Percentiles rank a stretch among this genome's conserved stretches.
These are phyloP conservation scores for Sakesphorus luctuosus DNA, from an alignment of 2,113 vertebrate genomes.

Conservation along the genomic window DNA sequence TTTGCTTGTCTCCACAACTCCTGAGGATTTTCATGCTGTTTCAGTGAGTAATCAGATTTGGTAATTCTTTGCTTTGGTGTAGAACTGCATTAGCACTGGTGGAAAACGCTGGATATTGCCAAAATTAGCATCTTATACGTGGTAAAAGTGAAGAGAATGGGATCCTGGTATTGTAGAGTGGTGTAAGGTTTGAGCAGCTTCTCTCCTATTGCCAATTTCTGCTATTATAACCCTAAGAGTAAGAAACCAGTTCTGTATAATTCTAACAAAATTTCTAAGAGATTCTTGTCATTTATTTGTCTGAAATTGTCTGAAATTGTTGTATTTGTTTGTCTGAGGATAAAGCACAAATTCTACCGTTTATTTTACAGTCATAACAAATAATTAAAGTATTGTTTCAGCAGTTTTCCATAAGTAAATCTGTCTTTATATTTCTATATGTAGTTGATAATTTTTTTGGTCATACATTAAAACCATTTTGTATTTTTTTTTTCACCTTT, in stretches of 20 bases:
- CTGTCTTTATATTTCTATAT: background rate
- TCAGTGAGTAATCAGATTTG: background rate
- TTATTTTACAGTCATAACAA: background rate
- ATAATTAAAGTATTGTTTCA: background rate
- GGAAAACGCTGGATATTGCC: background rate
- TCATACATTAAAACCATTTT: background rate
- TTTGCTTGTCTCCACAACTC: background rate
- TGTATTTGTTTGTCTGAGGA: background rate
- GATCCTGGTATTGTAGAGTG: fast-evolving
- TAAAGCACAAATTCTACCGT: background rate
- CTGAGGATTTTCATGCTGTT: background rate
- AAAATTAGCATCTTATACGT: fast-evolving
- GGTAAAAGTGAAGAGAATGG: fast-evolving
- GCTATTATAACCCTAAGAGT: background rate
- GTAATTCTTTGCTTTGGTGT: background rate
- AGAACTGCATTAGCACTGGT: background rate
- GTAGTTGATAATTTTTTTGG: background rate
- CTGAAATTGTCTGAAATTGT: no score
- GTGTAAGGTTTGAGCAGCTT: background rate
- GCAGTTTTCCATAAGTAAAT: background rate
- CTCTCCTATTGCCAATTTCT: background rate
- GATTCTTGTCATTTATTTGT: background rate
- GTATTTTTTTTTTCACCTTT: background rate
- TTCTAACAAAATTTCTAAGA: background rate
- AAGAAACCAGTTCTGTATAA: background rate